phyloP scores from a whole-genome alignment of 2,113 vertebrate species.

The Galbula dea region DNA sequence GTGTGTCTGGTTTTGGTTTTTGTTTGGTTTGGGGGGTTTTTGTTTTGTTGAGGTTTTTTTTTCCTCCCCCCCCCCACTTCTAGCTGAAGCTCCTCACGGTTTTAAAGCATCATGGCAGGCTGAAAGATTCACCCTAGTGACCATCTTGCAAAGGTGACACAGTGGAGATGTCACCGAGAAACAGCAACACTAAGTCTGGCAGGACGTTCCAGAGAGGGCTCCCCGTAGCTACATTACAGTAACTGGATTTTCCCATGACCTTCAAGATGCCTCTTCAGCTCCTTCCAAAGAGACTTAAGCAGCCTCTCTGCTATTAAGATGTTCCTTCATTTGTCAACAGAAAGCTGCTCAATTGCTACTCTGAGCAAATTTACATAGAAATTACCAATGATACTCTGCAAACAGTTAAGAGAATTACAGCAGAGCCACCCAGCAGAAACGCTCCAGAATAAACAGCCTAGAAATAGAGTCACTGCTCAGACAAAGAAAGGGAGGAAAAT shows the following conservation, averaged over 20 bases:
- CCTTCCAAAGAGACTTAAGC: constrained; percentile 23
- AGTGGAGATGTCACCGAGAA: not conserved
- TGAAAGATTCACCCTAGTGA: not conserved
- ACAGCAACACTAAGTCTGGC: not conserved
- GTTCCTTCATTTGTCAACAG: constrained; percentile 66
- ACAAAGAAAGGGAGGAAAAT: not conserved
- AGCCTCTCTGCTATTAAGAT: constrained; percentile 55
- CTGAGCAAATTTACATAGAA: constrained; percentile 74
- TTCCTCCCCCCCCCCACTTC: not conserved
- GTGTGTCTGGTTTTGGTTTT: too few species aligned
- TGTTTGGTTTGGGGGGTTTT: too few species aligned
- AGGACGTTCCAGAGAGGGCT: not conserved
- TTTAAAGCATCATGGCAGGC: not conserved
- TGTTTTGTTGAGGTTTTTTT: not conserved
- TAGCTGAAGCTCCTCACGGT: not conserved
- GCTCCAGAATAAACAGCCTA: not conserved
- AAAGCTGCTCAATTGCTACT: constrained; percentile 67
- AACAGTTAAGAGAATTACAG: constrained; percentile 55
- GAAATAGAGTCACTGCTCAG: not conserved
- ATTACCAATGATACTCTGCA: constrained; percentile 62
- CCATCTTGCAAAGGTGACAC: not conserved
- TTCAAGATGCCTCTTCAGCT: constrained; percentile 36
- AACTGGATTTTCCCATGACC: not conserved
- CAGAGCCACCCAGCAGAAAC: not conserved
- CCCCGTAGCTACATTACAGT: not conserved